Base-by-base conservation (phyloP, 2,888 invertebrate genomes). In the Pyrochroa serraticornis region DNA sequence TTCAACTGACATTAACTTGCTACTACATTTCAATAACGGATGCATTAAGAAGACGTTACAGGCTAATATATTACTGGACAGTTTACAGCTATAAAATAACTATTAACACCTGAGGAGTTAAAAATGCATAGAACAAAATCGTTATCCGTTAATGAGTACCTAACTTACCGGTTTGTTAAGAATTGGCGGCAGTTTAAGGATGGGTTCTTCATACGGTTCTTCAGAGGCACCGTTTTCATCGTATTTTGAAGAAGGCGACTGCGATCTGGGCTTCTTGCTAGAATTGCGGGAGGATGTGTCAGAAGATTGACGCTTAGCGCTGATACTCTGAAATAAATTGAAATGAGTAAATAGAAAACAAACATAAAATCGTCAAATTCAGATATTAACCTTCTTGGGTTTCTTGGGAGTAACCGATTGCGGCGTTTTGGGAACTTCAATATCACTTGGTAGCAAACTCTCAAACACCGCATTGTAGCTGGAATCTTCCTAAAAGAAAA, bases 111-210 rank as follows among this genome's bases (percentile, higher is more conserved):
- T 22, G 22, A 22, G 22, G 3, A 22, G 22, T 22, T 22, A 5
- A 3, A 2, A 22, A 2, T 5, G 5, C 22, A n/a, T 22, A 22
- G 5, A 22, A 22, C 5, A 22, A 5, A 22, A 5, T 5, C 22
- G 22, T 22, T 22, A 5, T 5, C 22, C 3, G 22, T 5, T 22
- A 5, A 22, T 5, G 5, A 5, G 22, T 5, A 22, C 22, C 22
- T 43, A 22, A 86, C 88, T 87, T 79, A 90, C 90, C 67, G 89
- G 88, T 80, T 86, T 82, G 66, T 85, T 79, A 53, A 88, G 84
- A 69, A 86, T 85, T 7, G 87, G 83, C 0, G 90, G 90, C 62
- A 90, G 83, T 69, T 89, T 86, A 65, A 90, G 79, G 67, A 91
- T 70, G 44, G 75, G 75, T 57, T 59, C 69, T 54, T 55, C 64